Conservation (phyloP, 2,113 vertebrate genomes). For the Rana temporaria region DNA sequence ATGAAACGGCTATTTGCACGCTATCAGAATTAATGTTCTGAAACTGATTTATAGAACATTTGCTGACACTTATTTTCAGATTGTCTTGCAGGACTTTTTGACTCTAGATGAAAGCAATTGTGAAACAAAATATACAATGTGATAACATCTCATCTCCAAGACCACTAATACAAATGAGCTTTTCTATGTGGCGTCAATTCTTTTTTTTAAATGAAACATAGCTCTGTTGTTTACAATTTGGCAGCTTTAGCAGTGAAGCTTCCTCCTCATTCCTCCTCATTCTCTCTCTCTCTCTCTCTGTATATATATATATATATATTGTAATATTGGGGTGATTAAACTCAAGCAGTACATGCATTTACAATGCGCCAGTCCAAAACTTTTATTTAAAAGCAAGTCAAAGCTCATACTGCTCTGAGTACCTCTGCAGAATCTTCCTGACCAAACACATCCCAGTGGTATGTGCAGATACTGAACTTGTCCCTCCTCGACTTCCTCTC, state of each 20-base stretch:
- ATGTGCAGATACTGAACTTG: too few relatives aligned
- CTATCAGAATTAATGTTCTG: not conserved
- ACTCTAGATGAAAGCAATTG: conserved; percentile 38
- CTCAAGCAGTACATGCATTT: too few relatives aligned
- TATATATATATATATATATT: too few relatives aligned
- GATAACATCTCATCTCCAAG: conserved; percentile 33
- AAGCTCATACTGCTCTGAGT: too few relatives aligned
- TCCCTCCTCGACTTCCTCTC: too few relatives aligned
- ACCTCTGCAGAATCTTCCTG: too few relatives aligned
- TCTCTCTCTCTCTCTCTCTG: too few relatives aligned
- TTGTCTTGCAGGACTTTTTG: conserved; percentile 17
- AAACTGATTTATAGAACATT: not conserved
- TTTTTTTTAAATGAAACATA: conserved; percentile 11
- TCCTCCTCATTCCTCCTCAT: too few relatives aligned
- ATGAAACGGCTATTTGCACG: not conserved
- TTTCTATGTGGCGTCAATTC: conserved; percentile 25
- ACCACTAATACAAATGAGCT: conserved; percentile 15
- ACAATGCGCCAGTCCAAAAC: too few relatives aligned
- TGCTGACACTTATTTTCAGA: not conserved
- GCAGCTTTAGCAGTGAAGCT: not conserved
- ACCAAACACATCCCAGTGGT: too few relatives aligned
- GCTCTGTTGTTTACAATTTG: not conserved
- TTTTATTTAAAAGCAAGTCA: too few relatives aligned
- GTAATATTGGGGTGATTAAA: too few relatives aligned
- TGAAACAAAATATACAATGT: conserved; percentile 24